Evolutionary conservation across 2,113 vertebrate genomes (phyloP).

Genomic region (Triplophysa tibetana): DNA sequence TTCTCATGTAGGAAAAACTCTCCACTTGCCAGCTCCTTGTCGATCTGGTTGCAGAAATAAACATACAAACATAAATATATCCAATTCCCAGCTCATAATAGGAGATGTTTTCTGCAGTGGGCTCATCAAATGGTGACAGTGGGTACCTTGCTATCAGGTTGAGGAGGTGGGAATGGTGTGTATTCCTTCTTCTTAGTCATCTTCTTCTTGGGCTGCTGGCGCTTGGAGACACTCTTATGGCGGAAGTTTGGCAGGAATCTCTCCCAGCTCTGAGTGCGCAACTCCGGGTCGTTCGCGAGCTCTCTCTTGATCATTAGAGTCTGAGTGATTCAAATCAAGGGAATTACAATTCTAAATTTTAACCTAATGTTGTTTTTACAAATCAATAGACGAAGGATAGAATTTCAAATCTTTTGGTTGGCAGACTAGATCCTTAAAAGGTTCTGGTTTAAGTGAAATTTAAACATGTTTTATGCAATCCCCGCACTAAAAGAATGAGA

Average conservation of each 20-base stretch:
- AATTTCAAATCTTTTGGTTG: too few relatives aligned
- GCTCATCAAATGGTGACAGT: too few relatives aligned
- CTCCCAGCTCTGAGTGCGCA: constrained; percentile 89
- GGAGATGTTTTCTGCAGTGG: background rate
- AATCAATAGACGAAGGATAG: too few relatives aligned
- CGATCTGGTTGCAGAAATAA: constrained; percentile 74
- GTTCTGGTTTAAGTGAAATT: too few relatives aligned
- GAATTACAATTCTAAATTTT: too few relatives aligned
- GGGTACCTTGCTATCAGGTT: constrained; percentile 91
- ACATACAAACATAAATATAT: background rate
- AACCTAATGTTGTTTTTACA: too few relatives aligned
- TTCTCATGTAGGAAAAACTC: constrained; percentile 93
- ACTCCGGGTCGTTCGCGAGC: constrained; percentile 87
- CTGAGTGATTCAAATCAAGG: constrained; percentile 62
- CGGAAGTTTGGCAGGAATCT: constrained; percentile 94
- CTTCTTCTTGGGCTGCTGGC: constrained; percentile 91
- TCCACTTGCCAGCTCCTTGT: constrained; percentile 90
- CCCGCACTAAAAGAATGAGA: too few relatives aligned
- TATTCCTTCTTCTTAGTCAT: constrained; percentile 85
- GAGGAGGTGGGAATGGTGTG: constrained; percentile 92
- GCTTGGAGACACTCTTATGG: constrained; percentile 89
- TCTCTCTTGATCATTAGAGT: constrained; percentile 98
- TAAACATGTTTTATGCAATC: too few relatives aligned
- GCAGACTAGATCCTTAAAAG: too few relatives aligned
- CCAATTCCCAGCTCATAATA: background rate